A percentile compares a stretch with the other conserved stretches of the same genome.
These are phyloP conservation scores for Neodiprion lecontei DNA, from an alignment of 1,140 invertebrate genomes.

Conservation along the genomic window DNA sequence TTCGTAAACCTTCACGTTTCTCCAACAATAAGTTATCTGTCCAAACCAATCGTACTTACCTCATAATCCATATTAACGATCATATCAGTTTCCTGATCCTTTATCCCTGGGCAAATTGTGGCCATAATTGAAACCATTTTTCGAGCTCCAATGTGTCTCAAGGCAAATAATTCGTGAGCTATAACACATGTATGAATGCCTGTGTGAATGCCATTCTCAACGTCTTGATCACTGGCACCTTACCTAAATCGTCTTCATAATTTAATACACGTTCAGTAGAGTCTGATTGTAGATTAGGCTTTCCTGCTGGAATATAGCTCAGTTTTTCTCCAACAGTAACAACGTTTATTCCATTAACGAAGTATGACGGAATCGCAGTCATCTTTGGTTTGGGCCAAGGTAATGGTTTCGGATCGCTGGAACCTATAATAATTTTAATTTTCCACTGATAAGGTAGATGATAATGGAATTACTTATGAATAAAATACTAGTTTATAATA, in stretches of 20 bases:
- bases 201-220: not conserved
- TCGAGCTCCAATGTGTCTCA: conserved; percentile 31
- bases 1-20: not conserved
- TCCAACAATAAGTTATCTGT: not conserved
- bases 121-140: conserved; percentile 42
- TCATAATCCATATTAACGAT: conserved; percentile 57
- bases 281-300: not conserved
- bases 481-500: not conserved
- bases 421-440: not conserved
- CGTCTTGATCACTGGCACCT: not conserved
- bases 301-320: conserved; percentile 27
- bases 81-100: conserved; percentile 33
- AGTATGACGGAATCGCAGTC: not conserved
- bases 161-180: conserved; percentile 26
- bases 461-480: not conserved
- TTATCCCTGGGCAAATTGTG: conserved; percentile 44
- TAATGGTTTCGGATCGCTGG: not conserved
- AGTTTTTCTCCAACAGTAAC: conserved; percentile 35
- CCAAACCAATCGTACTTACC: conserved; percentile 12
- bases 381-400: not conserved
- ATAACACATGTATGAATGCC: not conserved
- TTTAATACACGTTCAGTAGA: not conserved
- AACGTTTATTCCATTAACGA: conserved; percentile 31
- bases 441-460: not conserved
- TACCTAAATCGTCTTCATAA: conserved; percentile 8